Evolutionary conservation across 2,888 invertebrate species (phyloP).

Genomic region (Eubasilissa splendida): DNA sequence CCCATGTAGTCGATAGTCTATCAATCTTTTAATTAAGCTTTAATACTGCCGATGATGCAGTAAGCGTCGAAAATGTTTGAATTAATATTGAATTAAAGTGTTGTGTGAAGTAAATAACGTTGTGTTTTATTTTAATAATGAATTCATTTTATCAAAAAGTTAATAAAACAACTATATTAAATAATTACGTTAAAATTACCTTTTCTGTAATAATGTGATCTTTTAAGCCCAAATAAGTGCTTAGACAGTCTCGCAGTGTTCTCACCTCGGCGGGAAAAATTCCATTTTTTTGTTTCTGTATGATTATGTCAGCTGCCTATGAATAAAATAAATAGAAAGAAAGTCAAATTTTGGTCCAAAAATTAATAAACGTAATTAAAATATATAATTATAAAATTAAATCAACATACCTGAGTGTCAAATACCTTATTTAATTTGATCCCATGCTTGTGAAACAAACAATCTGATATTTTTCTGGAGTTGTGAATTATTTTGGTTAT

Average conservation of each 20-base stretch:
- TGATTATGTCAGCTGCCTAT: slow-evolving; percentile 71
- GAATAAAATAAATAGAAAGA: neutral
- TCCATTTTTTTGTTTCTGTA: slow-evolving; percentile 67
- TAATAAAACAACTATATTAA: too few relatives aligned
- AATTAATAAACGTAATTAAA: neutral
- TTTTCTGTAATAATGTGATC: slow-evolving; percentile 66
- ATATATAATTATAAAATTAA: slow-evolving; percentile 1
- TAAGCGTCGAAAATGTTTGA: too few relatives aligned
- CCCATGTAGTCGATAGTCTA: too few relatives aligned
- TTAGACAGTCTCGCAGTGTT: slow-evolving; percentile 67
- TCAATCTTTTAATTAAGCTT: too few relatives aligned
- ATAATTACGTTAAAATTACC: slow-evolving; percentile 59
- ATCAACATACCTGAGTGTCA: slow-evolving; percentile 72
- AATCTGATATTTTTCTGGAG: slow-evolving; percentile 73
- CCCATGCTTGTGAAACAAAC: slow-evolving; percentile 73
- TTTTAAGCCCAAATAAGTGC: slow-evolving; percentile 68
- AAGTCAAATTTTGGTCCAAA: neutral
- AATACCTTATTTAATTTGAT: slow-evolving; percentile 73
- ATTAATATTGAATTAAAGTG: too few relatives aligned
- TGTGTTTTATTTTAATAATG: too few relatives aligned
- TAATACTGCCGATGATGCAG: too few relatives aligned
- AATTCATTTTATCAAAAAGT: too few relatives aligned
- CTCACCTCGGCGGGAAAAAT: slow-evolving; percentile 66
- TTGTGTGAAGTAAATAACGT: too few relatives aligned
- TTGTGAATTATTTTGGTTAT: slow-evolving; percentile 76